Percentiles rank a stretch among this genome's conserved stretches.
These are phyloP conservation scores for Drosophila engyochracea DNA, from an alignment of 2,888 invertebrate genomes.

Conservation along the genomic window DNA sequence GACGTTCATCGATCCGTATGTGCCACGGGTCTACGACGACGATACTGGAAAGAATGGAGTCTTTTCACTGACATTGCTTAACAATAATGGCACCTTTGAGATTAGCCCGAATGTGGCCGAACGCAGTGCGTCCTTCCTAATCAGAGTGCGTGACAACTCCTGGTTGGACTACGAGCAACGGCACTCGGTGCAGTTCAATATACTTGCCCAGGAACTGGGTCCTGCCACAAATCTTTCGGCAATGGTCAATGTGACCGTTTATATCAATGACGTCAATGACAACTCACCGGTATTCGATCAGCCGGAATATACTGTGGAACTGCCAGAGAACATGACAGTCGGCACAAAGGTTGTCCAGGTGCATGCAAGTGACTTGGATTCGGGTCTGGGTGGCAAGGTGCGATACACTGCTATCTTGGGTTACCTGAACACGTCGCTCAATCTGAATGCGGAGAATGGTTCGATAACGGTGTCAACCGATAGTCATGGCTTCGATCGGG, in stretches of 20 bases:
- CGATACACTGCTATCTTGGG: constrained; percentile 92
- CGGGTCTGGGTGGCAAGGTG: constrained; percentile 90
- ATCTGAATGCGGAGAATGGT: constrained; percentile 92
- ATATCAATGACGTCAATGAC: constrained; percentile 94
- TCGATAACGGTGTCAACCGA: constrained; percentile 92
- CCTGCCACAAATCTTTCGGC: constrained; percentile 91
- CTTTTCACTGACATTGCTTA: constrained; percentile 91
- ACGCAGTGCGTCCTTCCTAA: constrained; percentile 91
- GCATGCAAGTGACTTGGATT: constrained; percentile 93
- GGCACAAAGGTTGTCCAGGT: constrained; percentile 91
- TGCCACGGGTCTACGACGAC: constrained; percentile 90
- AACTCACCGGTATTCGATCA: constrained; percentile 93
- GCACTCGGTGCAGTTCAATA: constrained; percentile 91
- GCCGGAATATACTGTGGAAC: constrained; percentile 90
- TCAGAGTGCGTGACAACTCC: constrained; percentile 93
- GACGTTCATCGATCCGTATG: constrained; percentile 90
- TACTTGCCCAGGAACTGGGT: constrained; percentile 92
- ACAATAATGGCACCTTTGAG: constrained; percentile 95
- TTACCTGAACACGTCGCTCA: constrained; percentile 91
- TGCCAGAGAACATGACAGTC: constrained; percentile 93
- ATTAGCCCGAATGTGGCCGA: constrained; percentile 93
- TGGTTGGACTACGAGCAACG: constrained; percentile 94
- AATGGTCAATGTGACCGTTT: constrained; percentile 91
- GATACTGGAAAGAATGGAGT: constrained; percentile 94
- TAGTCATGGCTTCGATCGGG: constrained; percentile 93